Percentiles rank a stretch among this genome's conserved stretches.
Evolutionary conservation across 2,888 invertebrate species (phyloP).

Genomic region (Rhagophthalmus giganteus): DNA sequence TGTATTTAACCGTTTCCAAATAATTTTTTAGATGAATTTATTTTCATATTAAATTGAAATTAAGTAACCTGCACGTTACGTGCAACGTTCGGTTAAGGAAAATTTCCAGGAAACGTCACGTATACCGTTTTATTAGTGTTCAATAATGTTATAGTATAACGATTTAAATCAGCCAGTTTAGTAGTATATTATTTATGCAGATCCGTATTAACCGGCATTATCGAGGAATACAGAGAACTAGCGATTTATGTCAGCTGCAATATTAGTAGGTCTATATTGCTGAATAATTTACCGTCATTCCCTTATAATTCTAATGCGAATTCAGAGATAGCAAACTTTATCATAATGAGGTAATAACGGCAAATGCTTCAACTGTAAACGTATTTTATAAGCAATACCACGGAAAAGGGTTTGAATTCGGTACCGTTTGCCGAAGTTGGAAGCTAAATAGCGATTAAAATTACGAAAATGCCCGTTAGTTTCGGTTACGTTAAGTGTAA

Average conservation of each 20-base stretch:
- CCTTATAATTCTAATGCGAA: conserved; percentile 4
- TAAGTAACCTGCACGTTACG: neutral
- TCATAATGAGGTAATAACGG: conserved; percentile 14
- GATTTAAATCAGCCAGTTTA: conserved; percentile 2
- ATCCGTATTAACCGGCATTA: conserved; percentile 16
- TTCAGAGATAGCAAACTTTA: conserved; percentile 12
- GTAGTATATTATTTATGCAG: conserved; percentile 20
- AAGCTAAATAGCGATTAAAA: conserved; percentile 11
- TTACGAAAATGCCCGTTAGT: conserved; percentile 7
- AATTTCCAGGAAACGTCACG: neutral
- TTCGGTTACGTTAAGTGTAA: conserved; percentile 6
- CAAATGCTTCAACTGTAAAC: conserved; percentile 8
- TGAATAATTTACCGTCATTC: conserved; percentile 14
- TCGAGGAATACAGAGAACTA: conserved; percentile 18
- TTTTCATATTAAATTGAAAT: neutral
- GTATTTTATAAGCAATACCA: conserved; percentile 8
- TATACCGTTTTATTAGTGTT: neutral
- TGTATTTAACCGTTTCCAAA: neutral
- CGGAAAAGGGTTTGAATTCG: conserved; percentile 3
- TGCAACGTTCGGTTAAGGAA: no score
- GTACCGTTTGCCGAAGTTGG: neutral
- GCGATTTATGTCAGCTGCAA: conserved; percentile 20
- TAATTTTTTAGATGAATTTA: neutral
- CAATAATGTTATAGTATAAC: conserved; percentile 6
- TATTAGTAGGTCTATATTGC: conserved; percentile 12